Evolutionary conservation across 2,888 invertebrate genomes (phyloP), one percentile per base, ranked within the genome.

Genomic region (Xestia xanthographa): DNA sequence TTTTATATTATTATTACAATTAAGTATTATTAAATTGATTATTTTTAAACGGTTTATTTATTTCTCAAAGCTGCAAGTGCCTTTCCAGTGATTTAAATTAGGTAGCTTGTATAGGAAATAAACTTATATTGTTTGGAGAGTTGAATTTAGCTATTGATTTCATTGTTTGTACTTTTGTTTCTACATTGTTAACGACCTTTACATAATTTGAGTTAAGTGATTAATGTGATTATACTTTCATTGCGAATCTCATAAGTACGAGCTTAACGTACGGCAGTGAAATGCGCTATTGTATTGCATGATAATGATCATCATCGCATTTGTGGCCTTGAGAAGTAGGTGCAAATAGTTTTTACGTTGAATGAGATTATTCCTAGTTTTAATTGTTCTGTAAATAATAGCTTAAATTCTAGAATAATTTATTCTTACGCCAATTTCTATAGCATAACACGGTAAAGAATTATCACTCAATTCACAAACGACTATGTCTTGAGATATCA

Each of bases 311-410:
- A 80, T 80, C 70, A 77, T 79, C 48, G 87, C 86, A 92, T 90
- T 92, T 92, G 91, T 92, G 87, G 92, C 91, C 81, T 94, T 94
- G 95, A 92, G 93, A 95, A 94, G 91, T 93, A 91, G 86, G 86
- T 91, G 91, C 90, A 89, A 89, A 86, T 88, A 89, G 89, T 91
- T 93, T 93, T 91, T 93, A 94, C 85, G 92, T 94, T 94, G 92
- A 95, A 93, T 96, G 96, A 96, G 96, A 96, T 96, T 96, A 96
- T 95, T 93, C 88, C 87, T 95, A 95, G 93, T 88, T 91, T 84
- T 95, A 93, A 92, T 87, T 89, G 91, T 93, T 93, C 86, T 95
- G 95, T 95, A 95, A 89, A 96, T 95, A 95, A 87, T 94, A 94
- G 93, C 90, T 91, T 93, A 92, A 90, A 89, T 88, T 84, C 88